Evolutionary conservation across 2,888 invertebrate species (phyloP), one percentile per base, ranked within the genome.

Genomic region (Plutella xylostella): DNA sequence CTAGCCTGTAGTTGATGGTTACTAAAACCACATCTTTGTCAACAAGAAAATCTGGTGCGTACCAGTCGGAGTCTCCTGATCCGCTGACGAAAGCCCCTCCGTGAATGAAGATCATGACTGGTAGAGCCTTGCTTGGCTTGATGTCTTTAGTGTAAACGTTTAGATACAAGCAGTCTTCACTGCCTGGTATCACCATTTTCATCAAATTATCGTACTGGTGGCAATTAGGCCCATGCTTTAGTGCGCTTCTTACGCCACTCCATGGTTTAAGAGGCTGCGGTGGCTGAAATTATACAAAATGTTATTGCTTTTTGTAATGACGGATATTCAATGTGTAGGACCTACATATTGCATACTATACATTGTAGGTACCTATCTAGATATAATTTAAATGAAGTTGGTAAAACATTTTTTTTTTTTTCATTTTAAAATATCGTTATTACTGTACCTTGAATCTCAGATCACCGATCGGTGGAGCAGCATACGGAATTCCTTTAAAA

Each of bases 101-200:
- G 21, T 79, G 75, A 17, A 79, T 73, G 58, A 61, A 78, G 3
- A 78, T 55, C 78, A 78, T 75, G 2, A 79, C 79, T 1, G 78
- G 68, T 3, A 67, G 43, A 0, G 54, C 58, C 2, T 50, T 52
- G 0, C 30, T 18, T 0, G 69, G 66, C 4, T 58, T 60, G 0
- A 69, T 7, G 3, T 67, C 47, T 21, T 79, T 76, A 2, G 71
- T 64, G 48, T 79, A 80, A 1, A 82, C 70, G 44, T 83, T 83
- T 0, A 83, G 56, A 45, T 71, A 80, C 3, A 83, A 56, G 40
- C 80, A 80, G 49, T 83, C 71, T 53, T 73, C 73, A 34, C 72
- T 53, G 70, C 83, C 46, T 56, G 65, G 42, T n/a, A 7, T 25
- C 1, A 46, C 39, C n/a, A 39, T 33, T 1, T 48, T 45, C 1